Evolutionary conservation across 2,888 invertebrate species (phyloP), one percentile per base, ranked within the genome.

Genomic region (Drosophila antonietae): DNA sequence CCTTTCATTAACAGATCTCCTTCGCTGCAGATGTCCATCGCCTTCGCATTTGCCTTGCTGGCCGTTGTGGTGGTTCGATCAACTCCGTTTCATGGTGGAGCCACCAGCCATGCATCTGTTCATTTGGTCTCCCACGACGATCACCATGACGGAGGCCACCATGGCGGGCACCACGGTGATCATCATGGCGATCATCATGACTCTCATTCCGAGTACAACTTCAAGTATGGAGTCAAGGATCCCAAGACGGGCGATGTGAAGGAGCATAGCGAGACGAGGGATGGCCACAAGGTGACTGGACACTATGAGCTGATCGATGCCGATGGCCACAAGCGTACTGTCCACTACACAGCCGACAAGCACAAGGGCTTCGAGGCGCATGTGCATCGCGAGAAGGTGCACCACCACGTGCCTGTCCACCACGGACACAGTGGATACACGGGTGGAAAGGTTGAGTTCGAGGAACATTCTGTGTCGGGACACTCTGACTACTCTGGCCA

Each of bases 261-360:
- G 76, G 75, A 76, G 31, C 86, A 85, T 43, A 88, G 80, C 53
- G 90, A 90, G 63, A 55, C 80, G 15, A 83, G 90, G 33, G 81
- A 90, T 46, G 90, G 90, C 58, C 83, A 90, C 72, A 86, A 89
- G 80, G 90, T 90, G 65, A 78, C 86, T 78, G 90, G 90, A 63
- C 89, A 90, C 56, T 90, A 90, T 61, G 90, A 90, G 88, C 79
- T 90, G 82, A 84, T 90, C 68, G 90, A 90, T 61, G 88, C 90
- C 69, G 90, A 90, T 75, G 90, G 90, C 37, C 90, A 90, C 78
- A 90, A 90, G 80, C 81, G 90, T 37, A 90, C 89, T 52, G 90
- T 90, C 70, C 82, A 88, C 78, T 90, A 90, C 51, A 89, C 89
- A 0, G 90, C 90, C 35, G 90, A 90, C 56, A 90, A 90, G 66